These are phyloP conservation scores for Dryas iulia DNA, from an alignment of 1,140 invertebrate genomes.

Conservation along the genomic window DNA sequence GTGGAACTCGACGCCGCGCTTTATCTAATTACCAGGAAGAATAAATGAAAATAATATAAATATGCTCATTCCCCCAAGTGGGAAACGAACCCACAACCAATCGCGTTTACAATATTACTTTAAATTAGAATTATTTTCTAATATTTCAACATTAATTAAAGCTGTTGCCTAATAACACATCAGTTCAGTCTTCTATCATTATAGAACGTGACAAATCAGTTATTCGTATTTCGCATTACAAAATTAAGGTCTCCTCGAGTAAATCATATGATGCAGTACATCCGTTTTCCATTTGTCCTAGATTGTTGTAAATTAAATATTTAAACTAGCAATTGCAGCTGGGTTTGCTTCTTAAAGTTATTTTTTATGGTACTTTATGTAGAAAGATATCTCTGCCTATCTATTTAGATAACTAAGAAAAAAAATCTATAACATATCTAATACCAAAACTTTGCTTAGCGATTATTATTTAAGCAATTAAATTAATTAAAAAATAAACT, in stretches of 20 bases:
- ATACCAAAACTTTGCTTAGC: no score
- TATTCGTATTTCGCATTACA: background rate
- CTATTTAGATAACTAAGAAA: no score
- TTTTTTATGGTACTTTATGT: background rate
- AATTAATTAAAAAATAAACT: no score
- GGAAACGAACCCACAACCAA: no score
- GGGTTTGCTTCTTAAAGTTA: no score
- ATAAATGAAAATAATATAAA: no score
- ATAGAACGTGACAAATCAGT: background rate
- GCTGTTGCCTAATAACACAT: background rate
- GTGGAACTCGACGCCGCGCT: no score
- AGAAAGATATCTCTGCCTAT: no score
- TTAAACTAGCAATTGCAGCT: background rate
- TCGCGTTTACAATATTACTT: background rate
- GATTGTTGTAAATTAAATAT: background rate
- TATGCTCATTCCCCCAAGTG: no score
- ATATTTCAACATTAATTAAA: background rate
- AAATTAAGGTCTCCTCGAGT: conserved; percentile 1
- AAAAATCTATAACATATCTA: no score
- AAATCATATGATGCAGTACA: background rate
- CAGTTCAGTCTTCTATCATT: background rate
- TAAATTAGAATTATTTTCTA: background rate
- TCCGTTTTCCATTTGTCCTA: background rate
- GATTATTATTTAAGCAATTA: no score
- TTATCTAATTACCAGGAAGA: no score